Evolutionary conservation across 2,888 invertebrate genomes (phyloP).

Genomic region (Melanotus villosus): DNA sequence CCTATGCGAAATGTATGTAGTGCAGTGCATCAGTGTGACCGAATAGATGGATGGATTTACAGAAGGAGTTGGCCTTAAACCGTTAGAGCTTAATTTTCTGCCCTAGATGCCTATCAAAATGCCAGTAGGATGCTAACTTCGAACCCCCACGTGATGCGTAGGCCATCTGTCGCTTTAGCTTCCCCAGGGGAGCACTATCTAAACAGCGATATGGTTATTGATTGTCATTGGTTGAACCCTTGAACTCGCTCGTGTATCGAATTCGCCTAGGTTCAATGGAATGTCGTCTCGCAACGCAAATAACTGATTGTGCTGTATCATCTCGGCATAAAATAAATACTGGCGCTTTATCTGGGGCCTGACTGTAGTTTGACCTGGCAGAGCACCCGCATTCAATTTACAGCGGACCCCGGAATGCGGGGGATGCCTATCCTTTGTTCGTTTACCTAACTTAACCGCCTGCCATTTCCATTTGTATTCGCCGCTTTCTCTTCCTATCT

Average conservation of each 20-base stretch:
- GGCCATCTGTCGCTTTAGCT: constrained; percentile 41
- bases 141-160: constrained; percentile 32
- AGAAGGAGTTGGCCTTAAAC: no score
- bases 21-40: constrained; percentile 18
- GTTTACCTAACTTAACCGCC: constrained; percentile 44
- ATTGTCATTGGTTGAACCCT: constrained; percentile 45
- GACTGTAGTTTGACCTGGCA: constrained; percentile 36
- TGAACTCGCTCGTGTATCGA: constrained; percentile 42
- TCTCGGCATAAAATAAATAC: constrained; percentile 34
- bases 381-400: constrained; percentile 36
- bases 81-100: constrained; percentile 1
- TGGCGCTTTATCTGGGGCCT: constrained; percentile 21
- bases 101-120: not conserved
- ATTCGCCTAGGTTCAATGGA: constrained; percentile 42
- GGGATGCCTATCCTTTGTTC: constrained; percentile 43
- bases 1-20: constrained; percentile 39
- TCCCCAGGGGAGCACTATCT: constrained; percentile 40
- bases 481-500: constrained; percentile 36
- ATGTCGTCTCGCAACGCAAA: constrained; percentile 42
- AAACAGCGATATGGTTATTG: constrained; percentile 42
- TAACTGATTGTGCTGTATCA: constrained; percentile 40
- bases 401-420: constrained; percentile 36
- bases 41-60: constrained; percentile 1
- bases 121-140: not conserved
- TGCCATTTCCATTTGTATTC: constrained; percentile 39